Base-by-base conservation (phyloP, 30 jellyfish, hydroid and myxozoan species). In the Turritopsis rubra region DNA sequence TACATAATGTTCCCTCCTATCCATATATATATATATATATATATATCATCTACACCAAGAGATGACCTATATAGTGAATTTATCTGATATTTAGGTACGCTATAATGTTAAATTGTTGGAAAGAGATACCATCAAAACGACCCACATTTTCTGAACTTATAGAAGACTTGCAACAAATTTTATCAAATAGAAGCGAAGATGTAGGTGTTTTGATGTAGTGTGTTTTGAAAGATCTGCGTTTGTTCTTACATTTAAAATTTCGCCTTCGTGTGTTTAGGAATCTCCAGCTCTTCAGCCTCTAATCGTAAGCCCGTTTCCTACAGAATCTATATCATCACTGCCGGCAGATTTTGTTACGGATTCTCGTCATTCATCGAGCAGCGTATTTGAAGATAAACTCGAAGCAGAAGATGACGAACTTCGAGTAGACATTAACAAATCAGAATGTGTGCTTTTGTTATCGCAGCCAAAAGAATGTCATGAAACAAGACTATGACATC, bases 101-200 rank as follows among this genome's bases (percentile, higher is more conserved):
- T 27, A 18, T 91, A 53, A 91, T 91, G 97, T 81, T 87, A 21
- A 72, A 85, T 1, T 91, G 97, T 28, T 91, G 97, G 97, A 87
- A 87, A 74, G 97, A 87, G 83, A 79, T 75, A 21, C 97, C 97
- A 1, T 87, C 94, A 60, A 80, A 79, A 26, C 85, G 97, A 25
- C 97, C 97, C 60, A 86, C 94, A 13, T 91, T 86, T 75, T 21
- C 89, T 16, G 89, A 86, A 21, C 89, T 91, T 20, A 89, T 91
- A 25, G 68, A 83, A 75, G 85, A 81, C 21, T 88, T 91, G 9
- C 95, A 84, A 54, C 75, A 78, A 52, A 52, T 86, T 91, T 71
- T 91, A 22, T 75, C 73, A 24, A 92, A 87, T n/a, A 27, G 85
- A 23, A 74, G 97, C 68, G 96, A 79, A 68, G 85, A 72, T 87